Base-by-base conservation (phyloP, 1,140 invertebrate genomes). In the Nasonia giraulti region DNA sequence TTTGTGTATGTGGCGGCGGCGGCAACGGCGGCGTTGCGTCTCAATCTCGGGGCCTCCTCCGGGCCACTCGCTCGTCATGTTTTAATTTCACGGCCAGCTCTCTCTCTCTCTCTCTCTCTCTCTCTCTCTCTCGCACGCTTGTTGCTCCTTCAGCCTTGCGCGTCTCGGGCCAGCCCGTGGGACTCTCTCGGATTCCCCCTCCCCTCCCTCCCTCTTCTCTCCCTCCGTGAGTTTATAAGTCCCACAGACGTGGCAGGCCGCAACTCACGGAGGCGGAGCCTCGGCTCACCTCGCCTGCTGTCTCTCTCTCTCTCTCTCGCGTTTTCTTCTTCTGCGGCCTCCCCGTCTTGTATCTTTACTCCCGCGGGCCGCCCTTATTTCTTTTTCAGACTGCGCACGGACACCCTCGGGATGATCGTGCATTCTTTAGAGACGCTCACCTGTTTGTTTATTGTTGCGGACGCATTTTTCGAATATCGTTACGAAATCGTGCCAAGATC, bases 81-180 rank as follows among this genome's bases (percentile, higher is more conserved):
- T 92, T 92, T 91, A 91, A 92, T 92, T 91, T 91, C 91, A 92
- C 90, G 91, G 91, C 89, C 89, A 87, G 87, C 85, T 88, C 86
- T 89, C 87, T 89, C 84, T 55, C 50, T 17, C 50, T 55, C 44
- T 12, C 55, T 62, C 20, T 0, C 55, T 2, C 55, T 55, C 50
- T 17, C 50, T 55, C 44, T 12, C 55, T 62, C 20, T 0, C 55
- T 2, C 55, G 55, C 55, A 62, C 55, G 55, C 55, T 62, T 62
- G 55, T 62, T 62, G 55, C 55, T 62, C 55, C 20, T 62, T 20
- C 55, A 62, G 55, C 20, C 55, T 62, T 62, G 47, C 47, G 47
- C 14, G 55, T n/a, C 55, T 62, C 55, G 55, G 55, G 20, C 55
- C 55, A 62, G 55, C 55, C 55, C 55, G 55, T 62, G 55, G 55